Conservation (phyloP, 2,888 invertebrate species). For the Pelosia muscerda region DNA sequence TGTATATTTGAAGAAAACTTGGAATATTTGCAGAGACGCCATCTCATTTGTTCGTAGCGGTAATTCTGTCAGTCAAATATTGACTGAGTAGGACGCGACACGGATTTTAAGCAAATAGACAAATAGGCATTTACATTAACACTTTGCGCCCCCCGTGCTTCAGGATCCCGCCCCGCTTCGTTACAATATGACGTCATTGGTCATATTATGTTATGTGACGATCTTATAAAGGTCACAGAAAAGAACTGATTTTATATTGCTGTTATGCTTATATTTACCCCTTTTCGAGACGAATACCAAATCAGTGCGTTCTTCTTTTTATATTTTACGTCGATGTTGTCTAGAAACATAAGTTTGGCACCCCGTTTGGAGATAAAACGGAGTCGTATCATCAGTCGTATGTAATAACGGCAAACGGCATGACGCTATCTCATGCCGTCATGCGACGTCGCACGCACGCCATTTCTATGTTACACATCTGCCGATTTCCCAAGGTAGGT, state of each 20-base stretch:
- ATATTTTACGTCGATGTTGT: too few relatives aligned
- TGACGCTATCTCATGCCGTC: background rate
- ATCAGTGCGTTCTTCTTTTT: background rate
- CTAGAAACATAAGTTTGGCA: background rate
- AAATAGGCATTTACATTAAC: slow-evolving; percentile 84
- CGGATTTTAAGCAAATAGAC: slow-evolving; percentile 83
- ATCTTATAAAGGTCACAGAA: background rate
- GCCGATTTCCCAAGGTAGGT: background rate
- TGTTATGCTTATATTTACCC: background rate
- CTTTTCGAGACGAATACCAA: too few relatives aligned
- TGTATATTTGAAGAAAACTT: slow-evolving; percentile 68
- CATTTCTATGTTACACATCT: background rate
- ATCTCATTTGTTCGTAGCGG: slow-evolving; percentile 82
- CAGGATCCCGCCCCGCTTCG: slow-evolving; percentile 39
- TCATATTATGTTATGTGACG: too few relatives aligned
- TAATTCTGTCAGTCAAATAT: slow-evolving; percentile 83
- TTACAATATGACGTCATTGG: too few relatives aligned
- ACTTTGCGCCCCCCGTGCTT: slow-evolving; percentile 55
- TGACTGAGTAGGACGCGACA: slow-evolving; percentile 84
- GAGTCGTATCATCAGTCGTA: too few relatives aligned
- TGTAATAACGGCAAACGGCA: background rate
- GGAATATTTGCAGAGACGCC: slow-evolving; percentile 68
- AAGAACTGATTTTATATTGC: background rate
- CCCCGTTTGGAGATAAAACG: background rate
- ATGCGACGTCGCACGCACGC: background rate